phyloP scores from a whole-genome alignment of 2,888 invertebrate genomes.

The Fragum whitleyi region DNA sequence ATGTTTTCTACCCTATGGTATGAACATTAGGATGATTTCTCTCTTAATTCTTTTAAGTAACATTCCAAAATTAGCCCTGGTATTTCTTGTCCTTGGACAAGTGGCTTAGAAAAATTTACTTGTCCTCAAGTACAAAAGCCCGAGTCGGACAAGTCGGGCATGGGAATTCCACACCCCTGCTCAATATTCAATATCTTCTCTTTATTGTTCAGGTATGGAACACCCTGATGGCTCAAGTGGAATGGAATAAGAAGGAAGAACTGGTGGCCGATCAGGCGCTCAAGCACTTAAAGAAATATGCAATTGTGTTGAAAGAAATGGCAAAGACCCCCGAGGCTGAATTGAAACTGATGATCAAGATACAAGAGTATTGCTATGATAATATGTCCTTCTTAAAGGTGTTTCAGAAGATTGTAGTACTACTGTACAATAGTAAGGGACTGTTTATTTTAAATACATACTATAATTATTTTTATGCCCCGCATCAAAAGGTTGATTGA shows the following conservation, averaged over 20 bases:
- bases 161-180: too few species aligned
- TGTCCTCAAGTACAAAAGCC: too few species aligned
- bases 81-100: too few species aligned
- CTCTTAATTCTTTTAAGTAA: too few species aligned
- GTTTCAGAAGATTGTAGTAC: conserved; percentile 98
- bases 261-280: conserved; percentile 96
- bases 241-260: conserved; percentile 99
- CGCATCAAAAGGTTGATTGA: too few species aligned
- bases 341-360: conserved; percentile 94
- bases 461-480: conserved; percentile 3
- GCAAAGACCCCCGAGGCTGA: conserved; percentile 94
- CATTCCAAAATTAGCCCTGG: too few species aligned
- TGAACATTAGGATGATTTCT: too few species aligned
- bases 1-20: too few species aligned
- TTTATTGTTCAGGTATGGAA: conserved; percentile 94
- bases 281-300: conserved; percentile 90
- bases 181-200: too few species aligned
- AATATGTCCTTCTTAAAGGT: conserved; percentile 99
- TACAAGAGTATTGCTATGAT: conserved; percentile 99
- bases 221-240: conserved; percentile 96
- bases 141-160: too few species aligned
- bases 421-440: conserved; percentile 95
- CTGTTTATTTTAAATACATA: too few species aligned
- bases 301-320: conserved; percentile 94
- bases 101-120: too few species aligned